phyloP scores from a whole-genome alignment of 2,888 invertebrate genomes.

The Cataglyphis livida region DNA sequence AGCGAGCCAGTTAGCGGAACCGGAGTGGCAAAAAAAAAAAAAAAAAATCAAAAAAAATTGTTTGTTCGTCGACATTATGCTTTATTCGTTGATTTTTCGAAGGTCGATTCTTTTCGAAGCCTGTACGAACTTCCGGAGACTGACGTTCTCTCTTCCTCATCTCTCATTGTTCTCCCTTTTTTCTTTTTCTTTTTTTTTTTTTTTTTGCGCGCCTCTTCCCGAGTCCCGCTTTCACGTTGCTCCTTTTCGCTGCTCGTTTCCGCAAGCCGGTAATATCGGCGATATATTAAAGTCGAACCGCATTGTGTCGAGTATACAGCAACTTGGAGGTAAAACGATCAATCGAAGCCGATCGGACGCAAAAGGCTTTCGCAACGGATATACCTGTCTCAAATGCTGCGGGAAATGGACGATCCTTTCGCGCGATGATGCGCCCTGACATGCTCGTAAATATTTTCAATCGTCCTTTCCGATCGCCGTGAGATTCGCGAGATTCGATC shows the following conservation, averaged over 20 bases:
- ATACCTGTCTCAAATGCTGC: conserved; percentile 39
- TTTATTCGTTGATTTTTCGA: conserved; percentile 57
- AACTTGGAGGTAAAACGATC: conserved; percentile 60
- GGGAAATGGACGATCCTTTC: conserved; percentile 61
- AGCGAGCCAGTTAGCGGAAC: conserved; percentile 35
- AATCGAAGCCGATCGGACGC: conserved; percentile 69
- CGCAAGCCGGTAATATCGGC: conserved; percentile 68
- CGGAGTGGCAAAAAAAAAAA: conserved; percentile 1
- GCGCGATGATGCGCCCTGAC: conserved; percentile 59
- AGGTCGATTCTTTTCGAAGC: conserved; percentile 33
- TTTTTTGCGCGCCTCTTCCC: neutral
- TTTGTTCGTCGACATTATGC: conserved; percentile 54
- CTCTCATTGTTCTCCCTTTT: neutral
- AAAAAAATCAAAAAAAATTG: conserved; percentile 12
- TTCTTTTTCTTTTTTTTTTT: conserved; percentile 9
- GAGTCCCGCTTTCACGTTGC: conserved; percentile 15
- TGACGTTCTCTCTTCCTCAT: conserved; percentile 41
- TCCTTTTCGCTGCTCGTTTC: conserved; percentile 50
- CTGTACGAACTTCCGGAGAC: conserved; percentile 60
- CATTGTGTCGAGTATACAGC: conserved; percentile 66
- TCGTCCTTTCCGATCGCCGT: conserved; percentile 45
- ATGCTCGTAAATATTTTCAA: conserved; percentile 63
- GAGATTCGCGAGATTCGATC: conserved; percentile 64
- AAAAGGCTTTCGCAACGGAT: conserved; percentile 60
- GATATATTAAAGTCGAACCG: conserved; percentile 74